Conservation (phyloP, 2,888 invertebrate genomes). For the Rotaria socialis region DNA sequence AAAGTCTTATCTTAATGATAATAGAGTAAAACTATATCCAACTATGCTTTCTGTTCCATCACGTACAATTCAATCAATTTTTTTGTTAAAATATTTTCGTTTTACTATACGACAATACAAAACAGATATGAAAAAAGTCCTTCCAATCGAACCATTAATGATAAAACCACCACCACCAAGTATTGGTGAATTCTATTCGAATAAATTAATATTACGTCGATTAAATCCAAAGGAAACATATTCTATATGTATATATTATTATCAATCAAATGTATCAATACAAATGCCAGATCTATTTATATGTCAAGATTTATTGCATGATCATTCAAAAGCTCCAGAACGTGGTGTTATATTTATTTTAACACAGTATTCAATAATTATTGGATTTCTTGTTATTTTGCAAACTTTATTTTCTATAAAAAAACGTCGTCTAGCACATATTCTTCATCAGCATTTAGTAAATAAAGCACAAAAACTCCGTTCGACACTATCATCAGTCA, state of each 20-base stretch:
- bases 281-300: slow-evolving; percentile 1
- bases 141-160: neutral
- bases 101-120: slow-evolving; percentile 18
- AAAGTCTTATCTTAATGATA: neutral
- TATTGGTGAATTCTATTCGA: neutral
- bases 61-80: neutral
- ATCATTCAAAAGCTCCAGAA: neutral
- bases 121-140: neutral
- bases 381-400: neutral
- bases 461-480: neutral
- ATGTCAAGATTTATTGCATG: neutral
- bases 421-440: slow-evolving; percentile 6
- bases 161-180: neutral
- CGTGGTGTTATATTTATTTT: neutral
- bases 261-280: neutral
- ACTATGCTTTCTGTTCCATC: too few relatives aligned
- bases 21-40: neutral
- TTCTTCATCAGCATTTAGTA: neutral
- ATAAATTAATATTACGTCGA: neutral
- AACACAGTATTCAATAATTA: slow-evolving; percentile 15
- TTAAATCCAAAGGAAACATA: slow-evolving; percentile 28
- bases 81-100: neutral
- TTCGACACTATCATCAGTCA: slow-evolving; percentile 6
- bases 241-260: slow-evolving; percentile 21
- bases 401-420: neutral